Percentiles rank a stretch among this genome's conserved stretches.
phyloP scores from a whole-genome alignment of 92 coral and sea anemone genomes.

The Epizoanthus scotinus region DNA sequence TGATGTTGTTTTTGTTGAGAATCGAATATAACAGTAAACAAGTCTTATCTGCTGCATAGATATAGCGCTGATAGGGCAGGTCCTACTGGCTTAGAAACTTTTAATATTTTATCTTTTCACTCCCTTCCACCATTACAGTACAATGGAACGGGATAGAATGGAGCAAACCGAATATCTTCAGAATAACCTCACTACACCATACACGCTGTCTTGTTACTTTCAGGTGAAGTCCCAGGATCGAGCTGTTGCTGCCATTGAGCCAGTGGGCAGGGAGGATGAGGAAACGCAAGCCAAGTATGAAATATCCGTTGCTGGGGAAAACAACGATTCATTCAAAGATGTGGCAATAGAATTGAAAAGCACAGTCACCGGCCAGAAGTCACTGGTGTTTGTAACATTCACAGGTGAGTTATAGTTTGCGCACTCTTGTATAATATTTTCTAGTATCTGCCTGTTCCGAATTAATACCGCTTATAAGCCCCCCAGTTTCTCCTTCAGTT shows the following conservation, averaged over 20 bases:
- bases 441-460: too few species aligned
- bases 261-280: slow-evolving; percentile 46
- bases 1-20: too few species aligned
- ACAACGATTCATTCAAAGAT: slow-evolving; percentile 71
- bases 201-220: not conserved
- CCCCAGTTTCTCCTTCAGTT: slow-evolving; percentile 34
- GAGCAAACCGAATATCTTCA: too few species aligned
- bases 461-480: too few species aligned
- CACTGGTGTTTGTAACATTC: slow-evolving; percentile 68
- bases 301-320: slow-evolving; percentile 55
- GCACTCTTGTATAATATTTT: too few species aligned
- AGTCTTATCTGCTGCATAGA: too few species aligned
- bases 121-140: too few species aligned
- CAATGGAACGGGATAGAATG: too few species aligned
- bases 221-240: slow-evolving; percentile 76
- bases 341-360: slow-evolving; percentile 81
- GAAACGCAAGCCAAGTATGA: slow-evolving; percentile 58
- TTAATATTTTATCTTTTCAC: too few species aligned
- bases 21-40: too few species aligned
- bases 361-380: slow-evolving; percentile 74
- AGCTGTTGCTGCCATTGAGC: slow-evolving; percentile 46
- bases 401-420: slow-evolving; percentile 43
- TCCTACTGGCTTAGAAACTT: too few species aligned
- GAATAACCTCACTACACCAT: not conserved
- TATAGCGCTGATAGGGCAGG: too few species aligned